Base-by-base conservation (phyloP, 2,113 vertebrate genomes). In the Colius striatus region DNA sequence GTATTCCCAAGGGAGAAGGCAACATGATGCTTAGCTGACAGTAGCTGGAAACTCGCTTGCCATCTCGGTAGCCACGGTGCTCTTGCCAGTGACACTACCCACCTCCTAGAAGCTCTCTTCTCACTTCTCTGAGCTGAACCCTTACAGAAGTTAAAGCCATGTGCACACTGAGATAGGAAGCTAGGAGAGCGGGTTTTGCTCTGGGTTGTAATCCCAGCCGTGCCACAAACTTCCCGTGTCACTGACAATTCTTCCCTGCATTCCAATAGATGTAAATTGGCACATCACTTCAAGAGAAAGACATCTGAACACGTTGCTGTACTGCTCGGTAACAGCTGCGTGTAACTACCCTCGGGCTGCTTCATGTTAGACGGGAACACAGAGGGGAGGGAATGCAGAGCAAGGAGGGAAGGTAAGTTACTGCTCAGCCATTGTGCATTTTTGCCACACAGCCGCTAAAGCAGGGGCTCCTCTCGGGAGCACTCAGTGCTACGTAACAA, bases 301-400 rank as follows among this genome's bases (percentile, higher is more conserved):
- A 55, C 45, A 5, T 22, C 47, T 65, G 25, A 2, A 3, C 16
- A 26, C 16, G 47, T 48, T 6, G 22, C 45, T 30, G 36, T 30
- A n/a, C 14, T 36, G 11, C 45, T 29, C 73, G 32, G 4, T 16
- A 19, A 27, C 68, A 27, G 19, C 8, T 6, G 25, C 11, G 38
- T 11, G 7, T 16, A 62, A 16, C 22, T 11, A 9, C 23, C 26
- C 50, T 29, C 16, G 30, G 51, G 13, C 47, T 65, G 10, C 2
- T 17, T 1, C 4, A 0, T 8, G 12, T 51, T 3, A 25, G n/a
- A 51, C 0, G 25, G 55, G 20, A 62, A 36, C 2, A 41, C 38
- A 12, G 38, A 41, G 38, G 38, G 38, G 38, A 41, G 38, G 51
- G 22, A 57, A 20, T 26, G 58, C 38, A 74, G 14, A 32, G 2